These are phyloP conservation scores for Xestobium rufovillosum DNA, from an alignment of 2,888 invertebrate genomes.

Conservation along the genomic window DNA sequence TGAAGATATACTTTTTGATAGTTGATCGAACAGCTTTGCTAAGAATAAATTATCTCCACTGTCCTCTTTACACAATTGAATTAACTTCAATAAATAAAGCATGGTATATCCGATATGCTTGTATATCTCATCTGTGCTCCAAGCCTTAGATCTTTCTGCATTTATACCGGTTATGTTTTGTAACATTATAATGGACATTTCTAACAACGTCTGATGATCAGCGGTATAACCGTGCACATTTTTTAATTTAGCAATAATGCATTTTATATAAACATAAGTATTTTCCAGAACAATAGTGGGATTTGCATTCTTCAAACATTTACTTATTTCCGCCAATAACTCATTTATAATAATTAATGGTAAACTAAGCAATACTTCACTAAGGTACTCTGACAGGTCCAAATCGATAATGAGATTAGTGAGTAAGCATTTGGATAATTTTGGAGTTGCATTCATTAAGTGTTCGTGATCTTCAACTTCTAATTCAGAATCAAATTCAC, in stretches of 20 bases:
- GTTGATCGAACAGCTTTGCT: slow-evolving; percentile 25
- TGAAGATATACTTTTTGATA: slow-evolving; percentile 26
- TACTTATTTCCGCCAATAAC: slow-evolving; percentile 30
- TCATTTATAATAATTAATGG: slow-evolving; percentile 26
- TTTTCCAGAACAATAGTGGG: slow-evolving; percentile 25
- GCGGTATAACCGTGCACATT: slow-evolving; percentile 9
- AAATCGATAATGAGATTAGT: slow-evolving; percentile 28
- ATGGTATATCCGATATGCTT: slow-evolving; percentile 34
- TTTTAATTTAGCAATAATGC: slow-evolving; percentile 15
- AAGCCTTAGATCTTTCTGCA: slow-evolving; percentile 25
- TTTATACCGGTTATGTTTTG: slow-evolving; percentile 27
- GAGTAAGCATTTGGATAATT: slow-evolving; percentile 35
- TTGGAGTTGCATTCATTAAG: slow-evolving; percentile 32
- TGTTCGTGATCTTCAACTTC: slow-evolving; percentile 32
- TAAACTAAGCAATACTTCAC: slow-evolving; percentile 25
- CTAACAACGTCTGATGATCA: no score
- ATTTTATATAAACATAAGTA: slow-evolving; percentile 23
- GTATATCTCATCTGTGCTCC: slow-evolving; percentile 27
- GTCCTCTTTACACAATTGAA: slow-evolving; percentile 14
- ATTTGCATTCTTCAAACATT: slow-evolving; percentile 28
- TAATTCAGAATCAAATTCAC: slow-evolving; percentile 27
- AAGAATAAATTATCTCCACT: slow-evolving; percentile 22
- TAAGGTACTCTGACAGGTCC: slow-evolving; percentile 26
- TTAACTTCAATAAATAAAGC: slow-evolving; percentile 27
- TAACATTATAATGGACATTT: slow-evolving; percentile 28